Evolutionary conservation across 2,113 vertebrate species (phyloP).

Genomic region (Ceuthmochares aereus): DNA sequence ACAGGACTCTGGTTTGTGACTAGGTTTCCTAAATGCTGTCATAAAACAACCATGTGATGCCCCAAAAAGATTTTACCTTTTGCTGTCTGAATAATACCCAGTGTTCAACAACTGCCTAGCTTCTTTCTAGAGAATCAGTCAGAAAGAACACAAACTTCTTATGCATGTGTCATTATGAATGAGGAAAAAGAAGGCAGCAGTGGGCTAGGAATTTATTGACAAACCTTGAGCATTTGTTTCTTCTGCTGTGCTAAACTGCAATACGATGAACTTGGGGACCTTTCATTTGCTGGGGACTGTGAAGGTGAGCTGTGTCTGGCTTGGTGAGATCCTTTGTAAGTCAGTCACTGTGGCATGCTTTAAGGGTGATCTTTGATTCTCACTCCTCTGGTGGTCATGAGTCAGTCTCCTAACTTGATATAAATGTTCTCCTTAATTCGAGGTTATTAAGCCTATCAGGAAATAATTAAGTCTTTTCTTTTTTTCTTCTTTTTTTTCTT

Average conservation of each 20-base stretch:
- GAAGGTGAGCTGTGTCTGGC: not conserved
- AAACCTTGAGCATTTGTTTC: not conserved
- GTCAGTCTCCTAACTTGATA: not conserved
- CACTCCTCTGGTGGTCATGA: constrained; percentile 24
- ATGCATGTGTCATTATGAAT: not conserved
- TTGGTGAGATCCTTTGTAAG: not conserved
- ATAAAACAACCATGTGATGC: not conserved
- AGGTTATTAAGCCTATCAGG: constrained; percentile 38
- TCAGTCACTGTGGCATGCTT: not conserved
- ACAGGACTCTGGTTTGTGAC: not conserved
- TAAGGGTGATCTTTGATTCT: constrained; percentile 4
- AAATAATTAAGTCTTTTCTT: constrained; percentile 3
- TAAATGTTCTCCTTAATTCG: constrained; percentile 1
- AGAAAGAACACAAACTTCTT: not conserved
- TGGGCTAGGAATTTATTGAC: not conserved
- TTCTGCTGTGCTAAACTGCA: not conserved
- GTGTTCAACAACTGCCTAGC: not conserved
- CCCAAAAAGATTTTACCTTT: not conserved
- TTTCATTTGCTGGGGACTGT: not conserved
- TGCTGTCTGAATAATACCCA: not conserved
- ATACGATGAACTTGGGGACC: not conserved
- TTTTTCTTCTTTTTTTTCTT: accelerated
- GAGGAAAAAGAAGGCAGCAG: not conserved
- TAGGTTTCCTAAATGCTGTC: not conserved
- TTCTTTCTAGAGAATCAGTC: not conserved